These are phyloP conservation scores for Otocyon megalotis DNA, from an alignment of 2,113 vertebrate genomes.

Conservation along the genomic window DNA sequence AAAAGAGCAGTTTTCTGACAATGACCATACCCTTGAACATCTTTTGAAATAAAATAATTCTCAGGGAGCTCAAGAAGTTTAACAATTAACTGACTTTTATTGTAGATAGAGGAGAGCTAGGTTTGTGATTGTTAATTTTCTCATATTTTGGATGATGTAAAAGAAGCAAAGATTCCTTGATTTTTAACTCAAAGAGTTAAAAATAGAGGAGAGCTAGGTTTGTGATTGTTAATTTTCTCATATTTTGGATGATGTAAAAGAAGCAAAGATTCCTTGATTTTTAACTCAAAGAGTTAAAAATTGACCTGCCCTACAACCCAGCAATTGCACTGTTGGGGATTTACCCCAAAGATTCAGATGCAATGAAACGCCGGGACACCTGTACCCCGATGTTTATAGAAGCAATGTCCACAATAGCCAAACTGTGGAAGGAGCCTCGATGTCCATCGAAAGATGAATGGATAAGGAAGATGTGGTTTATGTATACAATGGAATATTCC, in stretches of 20 bases:
- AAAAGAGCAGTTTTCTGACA: constrained; percentile 20
- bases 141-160: not conserved
- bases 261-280: constrained; percentile 4
- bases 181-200: not conserved
- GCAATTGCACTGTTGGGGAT: too few species aligned
- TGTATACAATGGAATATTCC: too few species aligned
- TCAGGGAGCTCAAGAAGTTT: not conserved
- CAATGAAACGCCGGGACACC: too few species aligned
- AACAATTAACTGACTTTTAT: not conserved
- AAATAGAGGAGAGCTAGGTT: not conserved
- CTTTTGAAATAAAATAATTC: constrained; percentile 34
- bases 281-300: too few species aligned
- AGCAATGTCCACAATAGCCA: too few species aligned
- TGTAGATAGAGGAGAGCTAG: not conserved
- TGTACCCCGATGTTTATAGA: too few species aligned
- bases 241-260: constrained; percentile 1
- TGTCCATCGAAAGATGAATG: too few species aligned
- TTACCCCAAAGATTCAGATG: too few species aligned
- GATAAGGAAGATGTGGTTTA: too few species aligned
- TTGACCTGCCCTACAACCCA: too few species aligned
- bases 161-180: not conserved
- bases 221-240: not conserved
- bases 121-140: not conserved
- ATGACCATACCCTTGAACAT: not conserved
- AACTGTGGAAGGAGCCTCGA: too few species aligned